Evolutionary conservation across 2,888 invertebrate species (phyloP).

Genomic region (Plagodis dolabraria): DNA sequence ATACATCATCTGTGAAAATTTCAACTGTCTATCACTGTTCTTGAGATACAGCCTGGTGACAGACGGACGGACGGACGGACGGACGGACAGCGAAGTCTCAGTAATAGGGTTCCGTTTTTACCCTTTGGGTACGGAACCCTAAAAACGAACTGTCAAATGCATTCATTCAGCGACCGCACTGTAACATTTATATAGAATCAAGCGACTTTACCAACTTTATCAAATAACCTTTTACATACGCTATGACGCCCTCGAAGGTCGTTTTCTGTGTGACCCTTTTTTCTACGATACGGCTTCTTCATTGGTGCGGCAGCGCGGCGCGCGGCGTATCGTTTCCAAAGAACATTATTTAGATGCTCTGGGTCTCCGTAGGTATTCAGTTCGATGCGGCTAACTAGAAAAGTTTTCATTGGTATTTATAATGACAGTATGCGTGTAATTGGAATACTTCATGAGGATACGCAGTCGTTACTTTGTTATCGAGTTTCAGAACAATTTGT

Average conservation of each 20-base stretch:
- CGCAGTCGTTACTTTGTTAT: slow-evolving; percentile 5
- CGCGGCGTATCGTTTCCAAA: not conserved
- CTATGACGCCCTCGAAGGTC: not conserved
- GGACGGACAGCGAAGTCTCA: no score
- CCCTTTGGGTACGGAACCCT: no score
- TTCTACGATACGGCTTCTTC: not conserved
- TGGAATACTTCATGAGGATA: slow-evolving; percentile 7
- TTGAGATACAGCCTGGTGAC: no score
- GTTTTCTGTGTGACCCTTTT: not conserved
- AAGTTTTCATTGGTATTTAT: slow-evolving; percentile 35
- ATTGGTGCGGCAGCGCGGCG: not conserved
- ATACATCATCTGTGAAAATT: no score
- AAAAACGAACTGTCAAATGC: no score
- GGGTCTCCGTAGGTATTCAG: slow-evolving; percentile 9
- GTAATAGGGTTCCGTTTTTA: no score
- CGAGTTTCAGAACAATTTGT: not conserved
- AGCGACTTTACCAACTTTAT: no score
- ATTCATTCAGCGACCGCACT: no score
- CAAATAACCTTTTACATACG: not conserved
- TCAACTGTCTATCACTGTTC: no score
- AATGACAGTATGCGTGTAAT: slow-evolving; percentile 22
- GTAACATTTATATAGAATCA: no score
- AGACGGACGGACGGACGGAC: no score
- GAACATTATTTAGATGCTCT: slow-evolving; percentile 21
- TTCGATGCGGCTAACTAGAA: slow-evolving; percentile 27